Percentiles rank a stretch among this genome's conserved stretches.
These are phyloP conservation scores for Noctua fimbriata DNA, from an alignment of 2,888 invertebrate species.

Conservation along the genomic window DNA sequence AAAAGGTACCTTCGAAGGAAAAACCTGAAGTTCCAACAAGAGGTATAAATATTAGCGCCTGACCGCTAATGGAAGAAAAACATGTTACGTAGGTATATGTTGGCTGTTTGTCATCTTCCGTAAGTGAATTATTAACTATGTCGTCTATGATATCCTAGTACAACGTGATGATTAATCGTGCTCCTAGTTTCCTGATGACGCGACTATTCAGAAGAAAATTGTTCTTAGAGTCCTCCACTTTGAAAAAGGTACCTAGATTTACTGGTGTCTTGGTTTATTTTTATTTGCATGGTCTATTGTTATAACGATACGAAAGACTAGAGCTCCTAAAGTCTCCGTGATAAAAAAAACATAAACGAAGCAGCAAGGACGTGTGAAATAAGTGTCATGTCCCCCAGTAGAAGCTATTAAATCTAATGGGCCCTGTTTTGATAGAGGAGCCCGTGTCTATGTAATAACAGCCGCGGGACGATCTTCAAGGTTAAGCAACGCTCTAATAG, in stretches of 20 bases:
- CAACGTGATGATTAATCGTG: constrained; percentile 33
- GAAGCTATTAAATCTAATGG: not conserved
- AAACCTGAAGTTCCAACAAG: not conserved
- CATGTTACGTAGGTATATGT: constrained; percentile 23
- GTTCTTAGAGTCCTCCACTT: not conserved
- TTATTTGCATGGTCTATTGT: not conserved
- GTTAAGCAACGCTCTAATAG: too few species aligned
- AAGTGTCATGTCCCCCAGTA: not conserved
- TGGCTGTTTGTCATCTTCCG: constrained; percentile 46
- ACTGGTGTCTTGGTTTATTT: not conserved
- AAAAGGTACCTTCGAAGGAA: not conserved
- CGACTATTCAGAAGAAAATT: not conserved
- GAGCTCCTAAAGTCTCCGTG: not conserved
- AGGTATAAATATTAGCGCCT: constrained; percentile 18
- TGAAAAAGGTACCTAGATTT: too few species aligned
- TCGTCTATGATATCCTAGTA: constrained; percentile 39
- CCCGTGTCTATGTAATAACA: too few species aligned
- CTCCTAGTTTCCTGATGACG: constrained; percentile 13
- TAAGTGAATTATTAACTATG: constrained; percentile 39
- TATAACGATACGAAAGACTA: not conserved
- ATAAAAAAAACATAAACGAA: not conserved
- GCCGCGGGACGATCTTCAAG: too few species aligned
- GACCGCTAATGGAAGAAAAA: constrained; percentile 49
- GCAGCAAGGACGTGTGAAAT: not conserved
- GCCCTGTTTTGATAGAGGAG: not conserved